phyloP scores from a whole-genome alignment of 92 coral and sea anemone species.

The Phymanthus crucifer region DNA sequence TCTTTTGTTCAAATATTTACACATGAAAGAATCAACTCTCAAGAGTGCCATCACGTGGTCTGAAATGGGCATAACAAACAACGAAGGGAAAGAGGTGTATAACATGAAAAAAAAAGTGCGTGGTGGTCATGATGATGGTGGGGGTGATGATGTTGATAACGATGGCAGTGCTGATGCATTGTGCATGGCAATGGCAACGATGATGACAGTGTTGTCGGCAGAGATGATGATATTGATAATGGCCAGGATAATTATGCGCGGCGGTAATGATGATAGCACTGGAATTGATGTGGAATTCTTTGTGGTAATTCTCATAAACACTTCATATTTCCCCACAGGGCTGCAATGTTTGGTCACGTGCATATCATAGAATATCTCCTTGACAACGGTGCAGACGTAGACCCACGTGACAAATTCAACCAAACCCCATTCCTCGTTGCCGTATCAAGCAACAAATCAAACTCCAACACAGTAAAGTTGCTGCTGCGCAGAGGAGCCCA shows the following conservation, averaged over 20 bases:
- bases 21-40: no score
- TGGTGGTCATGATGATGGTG: conserved; percentile 2
- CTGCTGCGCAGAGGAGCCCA: conserved; percentile 55
- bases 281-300: no score
- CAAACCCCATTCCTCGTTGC: conserved; percentile 70
- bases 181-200: neutral
- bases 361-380: conserved; percentile 48
- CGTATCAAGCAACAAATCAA: conserved; percentile 44
- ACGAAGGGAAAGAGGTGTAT: no score
- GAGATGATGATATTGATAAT: no score
- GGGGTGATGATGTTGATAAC: neutral
- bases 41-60: no score
- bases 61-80: no score
- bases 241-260: neutral
- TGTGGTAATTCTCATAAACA: no score
- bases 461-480: conserved; percentile 3
- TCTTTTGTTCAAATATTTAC: no score
- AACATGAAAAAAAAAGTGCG: conserved; percentile 61
- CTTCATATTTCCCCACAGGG: conserved; percentile 19
- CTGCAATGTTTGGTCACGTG: conserved; percentile 47
- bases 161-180: neutral
- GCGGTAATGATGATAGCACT: no score
- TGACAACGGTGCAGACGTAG: conserved; percentile 51
- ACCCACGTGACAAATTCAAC: conserved; percentile 48
- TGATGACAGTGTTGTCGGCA: neutral